phyloP scores from a whole-genome alignment of 2,113 vertebrate species.

The Emydura subglobosa region DNA sequence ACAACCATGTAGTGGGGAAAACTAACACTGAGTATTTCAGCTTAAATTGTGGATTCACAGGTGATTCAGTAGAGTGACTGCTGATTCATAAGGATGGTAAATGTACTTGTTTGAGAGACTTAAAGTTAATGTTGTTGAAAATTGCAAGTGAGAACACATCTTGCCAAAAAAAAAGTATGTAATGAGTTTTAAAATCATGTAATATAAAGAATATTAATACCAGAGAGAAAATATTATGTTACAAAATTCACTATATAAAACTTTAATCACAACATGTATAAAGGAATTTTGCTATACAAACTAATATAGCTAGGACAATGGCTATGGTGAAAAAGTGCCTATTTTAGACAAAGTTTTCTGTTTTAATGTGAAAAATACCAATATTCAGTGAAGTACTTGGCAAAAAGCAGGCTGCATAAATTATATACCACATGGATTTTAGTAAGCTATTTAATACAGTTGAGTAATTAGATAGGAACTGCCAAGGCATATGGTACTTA shows the following conservation, averaged over 20 bases:
- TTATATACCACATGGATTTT: neutral
- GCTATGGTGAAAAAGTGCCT: neutral
- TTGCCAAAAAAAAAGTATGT: neutral
- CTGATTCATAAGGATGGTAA: neutral
- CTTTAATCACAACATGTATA: neutral
- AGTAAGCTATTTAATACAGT: neutral
- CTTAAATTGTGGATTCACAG: neutral
- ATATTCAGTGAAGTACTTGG: neutral
- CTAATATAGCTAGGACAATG: neutral
- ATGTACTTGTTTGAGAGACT: neutral
- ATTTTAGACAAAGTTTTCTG: neutral
- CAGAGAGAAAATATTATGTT: neutral
- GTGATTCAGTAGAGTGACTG: neutral
- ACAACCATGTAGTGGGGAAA: slow-evolving; percentile 32
- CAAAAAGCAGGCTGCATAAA: neutral
- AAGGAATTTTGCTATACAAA: neutral
- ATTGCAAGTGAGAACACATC: neutral
- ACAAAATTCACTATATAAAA: neutral
- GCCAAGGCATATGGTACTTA: neutral
- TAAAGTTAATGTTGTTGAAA: neutral
- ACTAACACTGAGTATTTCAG: slow-evolving; percentile 17
- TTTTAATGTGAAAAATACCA: neutral
- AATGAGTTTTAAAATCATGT: neutral
- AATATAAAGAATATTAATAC: neutral
- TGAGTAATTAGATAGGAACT: neutral